Base-by-base conservation (phyloP, 2,888 invertebrate genomes). In the Baronia brevicornis region DNA sequence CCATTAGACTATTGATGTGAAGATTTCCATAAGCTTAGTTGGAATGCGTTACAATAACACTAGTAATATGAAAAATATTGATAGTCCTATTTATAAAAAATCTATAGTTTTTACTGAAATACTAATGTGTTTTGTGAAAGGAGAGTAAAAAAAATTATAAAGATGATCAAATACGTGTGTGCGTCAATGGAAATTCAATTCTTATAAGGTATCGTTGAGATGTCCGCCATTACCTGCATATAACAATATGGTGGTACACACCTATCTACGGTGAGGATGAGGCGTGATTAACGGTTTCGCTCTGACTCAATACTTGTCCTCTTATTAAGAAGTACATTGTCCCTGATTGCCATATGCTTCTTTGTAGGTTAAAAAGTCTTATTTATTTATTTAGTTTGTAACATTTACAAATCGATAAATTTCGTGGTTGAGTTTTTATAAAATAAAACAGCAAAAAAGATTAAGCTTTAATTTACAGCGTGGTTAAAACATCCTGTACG, bases 381-480 rank as follows among this genome's bases (percentile, higher is more conserved):
- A n/a, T n/a, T n/a, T n/a, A n/a, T n/a, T n/a, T n/a, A n/a, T n/a
- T n/a, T n/a, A n/a, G n/a, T n/a, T n/a, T n/a, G n/a, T n/a, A n/a
- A n/a, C n/a, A n/a, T n/a, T n/a, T n/a, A n/a, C n/a, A n/a, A n/a
- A n/a, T n/a, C n/a, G n/a, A n/a, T n/a, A n/a, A n/a, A n/a, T n/a
- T n/a, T n/a, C n/a, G n/a, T n/a, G n/a, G n/a, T n/a, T n/a, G n/a
- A n/a, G n/a, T n/a, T n/a, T n/a, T n/a, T n/a, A n/a, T n/a, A n/a
- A n/a, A n/a, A n/a, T n/a, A n/a, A 26, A 11, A 14, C 22, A 10
- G 23, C 3, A 24, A 19, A 34, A 11, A 28, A 14, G 23, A 28
- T 31, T 23, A 18, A 28, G 13, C 24, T 31, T 36, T 27, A 28
- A 36, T 36, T 36, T 36, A 31, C 27, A 36, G 23, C 14, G 24